Base-by-base conservation (phyloP, 1,140 invertebrate genomes). In the Drosophila tsacasi region DNA sequence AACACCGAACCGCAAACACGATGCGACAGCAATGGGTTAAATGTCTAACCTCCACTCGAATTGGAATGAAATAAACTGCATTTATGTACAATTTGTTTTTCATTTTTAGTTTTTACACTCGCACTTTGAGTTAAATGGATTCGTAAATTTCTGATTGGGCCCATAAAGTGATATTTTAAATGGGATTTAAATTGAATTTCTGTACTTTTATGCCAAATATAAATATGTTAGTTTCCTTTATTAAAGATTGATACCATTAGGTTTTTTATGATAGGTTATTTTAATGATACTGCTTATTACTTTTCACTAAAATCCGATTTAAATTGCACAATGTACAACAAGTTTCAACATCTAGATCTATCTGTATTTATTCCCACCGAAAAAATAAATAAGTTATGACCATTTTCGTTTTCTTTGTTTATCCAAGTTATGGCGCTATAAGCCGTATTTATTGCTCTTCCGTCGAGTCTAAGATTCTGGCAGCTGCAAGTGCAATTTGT, bases 61-160 rank as follows among this genome's bases (percentile, higher is more conserved):
- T 59, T 67, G 54, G 67, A 52, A 67, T 81, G 50, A 6, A 72
- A 89, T 67, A 71, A 72, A 83, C 72, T 81, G 74, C 58, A 84
- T 73, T 57, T 57, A 25, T 57, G 65, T 82, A 80, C 72, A 79
- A 63, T 52, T 60, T 66, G 54, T 57, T 62, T 71, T 47, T 47
- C 47, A 39, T 27, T 44, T 55, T 15, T 40, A 21, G 12, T 61
- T 21, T 21, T 37, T 19, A 5, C 21, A 25, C 12, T 25, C 19
- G 35, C 35, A 39, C 35, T 66, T 44, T 42, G 7, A 17, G 37
- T 25, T 63, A 25, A 25, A 25, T 3, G 5, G 19, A 12, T 35
- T 19, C 0, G 2, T 19, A 13, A 17, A 35, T 25, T 25, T 12
- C 5, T 2, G 0, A 19, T 8, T 15, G 27, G 1, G 4, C 3